phyloP scores from a whole-genome alignment of 2,113 vertebrate species.

The Gallinago jamesoni region DNA sequence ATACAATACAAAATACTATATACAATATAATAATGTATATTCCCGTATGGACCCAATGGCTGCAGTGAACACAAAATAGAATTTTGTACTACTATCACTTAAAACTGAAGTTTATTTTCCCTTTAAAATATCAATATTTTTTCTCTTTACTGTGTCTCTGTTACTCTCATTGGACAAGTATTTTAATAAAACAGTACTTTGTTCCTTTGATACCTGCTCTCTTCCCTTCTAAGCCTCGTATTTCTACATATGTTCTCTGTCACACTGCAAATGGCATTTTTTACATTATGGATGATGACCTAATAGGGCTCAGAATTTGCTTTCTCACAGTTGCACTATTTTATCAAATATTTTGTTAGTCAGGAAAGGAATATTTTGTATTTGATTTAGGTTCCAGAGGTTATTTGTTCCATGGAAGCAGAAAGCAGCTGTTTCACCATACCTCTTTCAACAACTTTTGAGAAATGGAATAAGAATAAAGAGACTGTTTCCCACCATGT shows the following conservation, averaged over 20 bases:
- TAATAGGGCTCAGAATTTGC: not conserved
- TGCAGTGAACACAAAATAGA: not conserved
- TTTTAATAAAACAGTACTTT: not conserved
- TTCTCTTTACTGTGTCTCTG: not conserved
- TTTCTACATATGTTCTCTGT: not conserved
- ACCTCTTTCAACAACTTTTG: not conserved
- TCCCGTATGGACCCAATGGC: not conserved
- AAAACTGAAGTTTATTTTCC: not conserved
- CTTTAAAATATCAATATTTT: not conserved
- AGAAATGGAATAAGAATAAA: not conserved
- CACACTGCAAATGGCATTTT: not conserved
- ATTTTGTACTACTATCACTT: not conserved
- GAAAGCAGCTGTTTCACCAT: not conserved
- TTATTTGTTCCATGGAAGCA: not conserved
- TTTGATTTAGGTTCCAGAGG: not conserved
- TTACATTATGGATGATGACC: not conserved
- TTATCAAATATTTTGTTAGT: not conserved
- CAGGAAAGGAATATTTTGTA: not conserved
- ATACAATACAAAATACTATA: too few relatives aligned
- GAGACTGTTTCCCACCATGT: accelerated
- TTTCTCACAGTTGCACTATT: not conserved
- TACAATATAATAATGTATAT: too few relatives aligned
- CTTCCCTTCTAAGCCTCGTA: not conserved
- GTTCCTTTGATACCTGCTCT: not conserved
- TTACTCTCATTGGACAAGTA: not conserved